Evolutionary conservation across 2,888 invertebrate genomes (phyloP).

Genomic region (Eristalis pertinax): DNA sequence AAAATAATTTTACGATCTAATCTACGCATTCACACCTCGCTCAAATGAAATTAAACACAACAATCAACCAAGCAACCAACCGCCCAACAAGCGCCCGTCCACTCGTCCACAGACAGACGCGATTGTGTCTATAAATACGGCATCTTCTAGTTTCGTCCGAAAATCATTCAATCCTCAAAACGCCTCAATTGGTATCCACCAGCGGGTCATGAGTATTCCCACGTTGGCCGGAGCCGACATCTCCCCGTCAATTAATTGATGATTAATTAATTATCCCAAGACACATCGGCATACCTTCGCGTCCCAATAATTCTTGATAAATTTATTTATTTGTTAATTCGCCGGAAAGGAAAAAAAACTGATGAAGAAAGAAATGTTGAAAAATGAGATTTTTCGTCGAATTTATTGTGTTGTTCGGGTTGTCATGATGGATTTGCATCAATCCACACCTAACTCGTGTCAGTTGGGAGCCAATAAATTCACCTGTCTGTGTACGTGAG

Average conservation of each 20-base stretch:
- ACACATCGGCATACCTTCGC: conserved; percentile 30
- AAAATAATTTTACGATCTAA: conserved; percentile 58
- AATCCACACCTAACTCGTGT: conserved; percentile 38
- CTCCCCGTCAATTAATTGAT: conserved; percentile 39
- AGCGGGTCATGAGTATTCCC: neutral
- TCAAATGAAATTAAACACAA: conserved; percentile 14
- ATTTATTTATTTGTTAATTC: conserved; percentile 43
- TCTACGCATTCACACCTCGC: conserved; percentile 42
- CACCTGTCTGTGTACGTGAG: conserved; percentile 38
- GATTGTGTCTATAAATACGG: conserved; percentile 23
- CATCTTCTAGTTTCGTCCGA: neutral
- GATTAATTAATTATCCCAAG: conserved; percentile 50
- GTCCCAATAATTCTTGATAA: conserved; percentile 39
- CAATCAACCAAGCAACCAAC: conserved; percentile 3
- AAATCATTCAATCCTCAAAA: conserved; percentile 4
- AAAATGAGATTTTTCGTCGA: conserved; percentile 9
- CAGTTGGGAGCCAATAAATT: conserved; percentile 29
- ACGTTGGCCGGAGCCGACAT: neutral
- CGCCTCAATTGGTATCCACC: neutral
- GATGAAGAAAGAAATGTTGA: neutral
- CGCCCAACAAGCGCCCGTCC: neutral
- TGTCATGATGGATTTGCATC: conserved; percentile 26
- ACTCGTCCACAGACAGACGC: neutral
- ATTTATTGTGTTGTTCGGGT: neutral
- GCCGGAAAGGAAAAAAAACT: neutral